Evolutionary conservation across 1,140 invertebrate genomes (phyloP).

Genomic region (Cotesia chilonis): DNA sequence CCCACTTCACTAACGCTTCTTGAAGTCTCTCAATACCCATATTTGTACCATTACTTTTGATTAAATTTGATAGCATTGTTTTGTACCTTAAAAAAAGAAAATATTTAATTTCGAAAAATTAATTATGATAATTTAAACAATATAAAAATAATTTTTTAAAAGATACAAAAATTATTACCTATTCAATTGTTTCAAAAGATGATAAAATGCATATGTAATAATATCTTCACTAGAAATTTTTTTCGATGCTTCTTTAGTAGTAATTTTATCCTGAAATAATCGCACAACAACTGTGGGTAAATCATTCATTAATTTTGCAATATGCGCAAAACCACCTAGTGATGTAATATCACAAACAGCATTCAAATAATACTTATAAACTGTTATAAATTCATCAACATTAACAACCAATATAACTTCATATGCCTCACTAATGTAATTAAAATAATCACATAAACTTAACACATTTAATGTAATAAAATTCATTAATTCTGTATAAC

Average conservation of each 20-base stretch:
- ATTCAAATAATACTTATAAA: constrained; percentile 79
- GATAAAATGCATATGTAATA: constrained; percentile 68
- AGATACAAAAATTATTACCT: constrained; percentile 60
- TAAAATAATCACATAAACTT: constrained; percentile 72
- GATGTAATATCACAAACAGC: constrained; percentile 79
- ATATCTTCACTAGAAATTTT: constrained; percentile 71
- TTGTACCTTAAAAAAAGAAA: constrained; percentile 51
- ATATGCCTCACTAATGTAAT: constrained; percentile 70
- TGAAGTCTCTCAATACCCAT: constrained; percentile 57
- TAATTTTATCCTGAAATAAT: constrained; percentile 68
- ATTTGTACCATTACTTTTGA: constrained; percentile 53
- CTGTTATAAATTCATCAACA: constrained; percentile 75
- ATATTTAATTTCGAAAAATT: constrained; percentile 5
- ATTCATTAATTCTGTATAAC: constrained; percentile 76
- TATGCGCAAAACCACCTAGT: constrained; percentile 75
- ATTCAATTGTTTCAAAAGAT: constrained; percentile 69
- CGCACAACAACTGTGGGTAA: constrained; percentile 69
- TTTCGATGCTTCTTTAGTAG: constrained; percentile 57
- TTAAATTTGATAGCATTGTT: constrained; percentile 55
- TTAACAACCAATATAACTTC: constrained; percentile 75
- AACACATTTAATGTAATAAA: constrained; percentile 74
- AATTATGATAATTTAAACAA: background rate
- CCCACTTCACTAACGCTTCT: constrained; percentile 68
- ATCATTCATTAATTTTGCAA: constrained; percentile 70
- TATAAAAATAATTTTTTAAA: constrained; percentile 1